Evolutionary conservation across 2,888 invertebrate genomes (phyloP).

Genomic region (Conistra vaccinii): DNA sequence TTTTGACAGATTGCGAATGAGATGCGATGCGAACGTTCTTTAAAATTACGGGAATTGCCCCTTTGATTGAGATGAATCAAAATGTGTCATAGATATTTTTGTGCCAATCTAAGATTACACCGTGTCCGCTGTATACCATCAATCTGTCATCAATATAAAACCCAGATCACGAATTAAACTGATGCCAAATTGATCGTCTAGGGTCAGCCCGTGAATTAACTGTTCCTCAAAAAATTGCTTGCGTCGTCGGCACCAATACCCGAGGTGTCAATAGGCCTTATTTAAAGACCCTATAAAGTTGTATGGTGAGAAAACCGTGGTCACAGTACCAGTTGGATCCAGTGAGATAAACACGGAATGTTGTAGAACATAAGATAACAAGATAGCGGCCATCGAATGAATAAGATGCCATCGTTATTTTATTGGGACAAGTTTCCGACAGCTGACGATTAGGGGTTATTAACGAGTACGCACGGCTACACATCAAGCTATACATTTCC

Average conservation of each 20-base stretch:
- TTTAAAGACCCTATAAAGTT: slow-evolving; percentile 29
- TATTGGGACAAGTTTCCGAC: slow-evolving; percentile 27
- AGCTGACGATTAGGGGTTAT: slow-evolving; percentile 3
- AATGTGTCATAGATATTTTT: neutral
- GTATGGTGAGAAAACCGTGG: slow-evolving; percentile 34
- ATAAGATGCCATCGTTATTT: slow-evolving; percentile 34
- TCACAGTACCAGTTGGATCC: slow-evolving; percentile 6
- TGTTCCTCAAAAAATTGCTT: neutral
- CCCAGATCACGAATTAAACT: neutral
- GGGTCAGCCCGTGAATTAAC: neutral
- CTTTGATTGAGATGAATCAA: neutral
- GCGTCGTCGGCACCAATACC: slow-evolving; percentile 4
- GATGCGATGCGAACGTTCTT: no score
- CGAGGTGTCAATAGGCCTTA: slow-evolving; percentile 20
- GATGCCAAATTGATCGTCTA: neutral
- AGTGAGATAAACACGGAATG: slow-evolving; percentile 41
- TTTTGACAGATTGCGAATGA: no score
- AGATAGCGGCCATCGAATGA: slow-evolving; percentile 43
- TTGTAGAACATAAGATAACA: slow-evolving; percentile 24
- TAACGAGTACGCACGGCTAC: no score
- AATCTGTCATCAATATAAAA: neutral
- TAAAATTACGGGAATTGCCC: no score
- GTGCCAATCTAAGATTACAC: neutral
- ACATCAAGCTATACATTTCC: no score
- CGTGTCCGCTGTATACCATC: neutral